Evolutionary conservation across 1,140 invertebrate genomes (phyloP), one percentile per base, ranked within the genome.

Genomic region (Monochamus saltuarius): DNA sequence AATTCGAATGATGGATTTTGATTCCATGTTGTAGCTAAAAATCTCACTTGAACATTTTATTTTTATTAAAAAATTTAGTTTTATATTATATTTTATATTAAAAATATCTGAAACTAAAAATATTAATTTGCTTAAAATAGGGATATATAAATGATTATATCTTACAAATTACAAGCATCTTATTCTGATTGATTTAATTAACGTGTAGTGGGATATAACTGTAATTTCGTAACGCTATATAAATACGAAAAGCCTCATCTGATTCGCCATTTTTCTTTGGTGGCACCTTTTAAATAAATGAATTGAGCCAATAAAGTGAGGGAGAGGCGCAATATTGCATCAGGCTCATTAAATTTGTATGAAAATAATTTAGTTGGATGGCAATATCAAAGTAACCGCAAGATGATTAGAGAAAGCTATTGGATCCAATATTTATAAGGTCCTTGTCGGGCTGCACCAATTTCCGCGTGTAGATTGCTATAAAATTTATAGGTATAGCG

Each of bases 381-480:
- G 45, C 45, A 29, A 47, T 16, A 47, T 47, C 29, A 19, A 47
- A 47, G 45, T 52, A 19, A 19, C 47, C 49, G 36, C 57, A 55
- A 60, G 56, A 65, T 65, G 59, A 67, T 67, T 67, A 65, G 59
- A 22, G 56, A 62, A 60, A 58, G 56, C 63, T 38, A 62, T 62
- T 54, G 59, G 59, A 62, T 66, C 61, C 59, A 67, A 66, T 65
- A 65, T 67, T 67, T 65, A 68, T 66, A 68, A 62, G 64, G 52
- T 62, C 54, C 66, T 68, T 68, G 64, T 68, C 64, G 66, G 59
- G 54, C 62, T 55, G 61, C 58, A 61, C 65, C 68, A 70, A 70
- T 70, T 67, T 70, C 62, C 61, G 62, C 61, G 62, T 61, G 68
- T 70, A 70, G 68, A 70, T 70, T 68, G 64, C 64, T 66, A 65